Conservation (phyloP, 2,888 invertebrate genomes). For the Himalopsyche japonica region DNA sequence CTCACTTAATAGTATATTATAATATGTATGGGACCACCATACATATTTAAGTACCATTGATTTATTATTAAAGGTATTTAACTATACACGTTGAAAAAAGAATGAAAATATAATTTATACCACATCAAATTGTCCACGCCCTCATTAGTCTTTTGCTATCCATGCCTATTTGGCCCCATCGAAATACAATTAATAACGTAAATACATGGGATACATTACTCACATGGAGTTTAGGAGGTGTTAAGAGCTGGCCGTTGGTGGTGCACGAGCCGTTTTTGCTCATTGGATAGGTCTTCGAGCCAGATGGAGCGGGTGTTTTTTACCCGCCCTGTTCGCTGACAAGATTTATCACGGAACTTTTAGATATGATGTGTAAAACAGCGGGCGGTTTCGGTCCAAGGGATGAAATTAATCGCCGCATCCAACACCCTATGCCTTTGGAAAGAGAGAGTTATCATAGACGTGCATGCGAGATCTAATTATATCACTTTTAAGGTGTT, state of each 20-base stretch:
- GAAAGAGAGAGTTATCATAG: neutral
- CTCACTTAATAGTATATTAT: too few species aligned
- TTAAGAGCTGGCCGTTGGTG: neutral
- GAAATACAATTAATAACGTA: neutral
- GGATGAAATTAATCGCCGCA: slow-evolving; percentile 29
- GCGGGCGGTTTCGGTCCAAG: neutral
- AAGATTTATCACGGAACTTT: slow-evolving; percentile 34
- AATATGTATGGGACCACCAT: too few species aligned
- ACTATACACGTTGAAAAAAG: too few species aligned
- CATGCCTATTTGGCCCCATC: neutral
- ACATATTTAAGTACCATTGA: too few species aligned
- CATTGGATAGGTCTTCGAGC: neutral
- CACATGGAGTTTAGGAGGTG: neutral
- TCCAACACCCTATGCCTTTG: neutral
- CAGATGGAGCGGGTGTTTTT: neutral
- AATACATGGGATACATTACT: neutral
- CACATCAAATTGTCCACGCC: neutral
- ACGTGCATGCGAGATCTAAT: neutral
- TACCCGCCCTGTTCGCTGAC: neutral
- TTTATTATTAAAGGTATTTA: too few species aligned
- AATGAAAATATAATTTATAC: neutral
- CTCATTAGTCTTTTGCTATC: neutral
- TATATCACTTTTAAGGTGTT: too few species aligned
- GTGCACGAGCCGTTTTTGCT: neutral
- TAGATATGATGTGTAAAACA: slow-evolving; percentile 23